Percentiles rank a stretch among this genome's conserved stretches.
These are phyloP conservation scores for Bucorvus abyssinicus DNA, from an alignment of 2,797 vertebrate genomes.

Conservation along the genomic window DNA sequence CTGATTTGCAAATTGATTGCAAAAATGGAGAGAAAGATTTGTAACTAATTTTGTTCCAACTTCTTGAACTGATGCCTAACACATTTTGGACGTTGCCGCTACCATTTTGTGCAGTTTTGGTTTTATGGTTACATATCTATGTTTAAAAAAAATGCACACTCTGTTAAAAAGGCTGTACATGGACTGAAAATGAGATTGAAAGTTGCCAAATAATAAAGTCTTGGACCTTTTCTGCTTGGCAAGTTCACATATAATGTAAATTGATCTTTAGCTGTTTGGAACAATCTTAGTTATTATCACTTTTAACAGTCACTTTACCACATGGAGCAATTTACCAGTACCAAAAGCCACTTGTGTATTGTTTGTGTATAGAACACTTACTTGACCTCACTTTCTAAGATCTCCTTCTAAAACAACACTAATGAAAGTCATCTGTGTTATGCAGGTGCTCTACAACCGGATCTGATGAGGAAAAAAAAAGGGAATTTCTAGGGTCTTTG, in stretches of 20 bases:
- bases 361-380: neutral
- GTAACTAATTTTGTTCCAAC: neutral
- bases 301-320: neutral
- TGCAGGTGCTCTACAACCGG: neutral
- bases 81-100: neutral
- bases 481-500: neutral
- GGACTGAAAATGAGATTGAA: neutral
- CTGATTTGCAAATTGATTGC: neutral
- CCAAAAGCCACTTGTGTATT: neutral
- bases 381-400: neutral
- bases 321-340: neutral
- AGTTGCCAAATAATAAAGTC: neutral
- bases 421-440: neutral
- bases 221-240: neutral
- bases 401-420: neutral
- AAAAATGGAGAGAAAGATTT: neutral
- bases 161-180: neutral
- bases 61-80: neutral
- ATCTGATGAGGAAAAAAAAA: neutral
- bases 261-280: slow-evolving; percentile 1
- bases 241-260: neutral
- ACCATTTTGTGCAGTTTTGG: neutral
- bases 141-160: neutral
- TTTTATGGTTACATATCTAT: neutral
- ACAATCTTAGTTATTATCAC: neutral